phyloP scores from a whole-genome alignment of 2,113 vertebrate genomes.

The Colinus virginianus region DNA sequence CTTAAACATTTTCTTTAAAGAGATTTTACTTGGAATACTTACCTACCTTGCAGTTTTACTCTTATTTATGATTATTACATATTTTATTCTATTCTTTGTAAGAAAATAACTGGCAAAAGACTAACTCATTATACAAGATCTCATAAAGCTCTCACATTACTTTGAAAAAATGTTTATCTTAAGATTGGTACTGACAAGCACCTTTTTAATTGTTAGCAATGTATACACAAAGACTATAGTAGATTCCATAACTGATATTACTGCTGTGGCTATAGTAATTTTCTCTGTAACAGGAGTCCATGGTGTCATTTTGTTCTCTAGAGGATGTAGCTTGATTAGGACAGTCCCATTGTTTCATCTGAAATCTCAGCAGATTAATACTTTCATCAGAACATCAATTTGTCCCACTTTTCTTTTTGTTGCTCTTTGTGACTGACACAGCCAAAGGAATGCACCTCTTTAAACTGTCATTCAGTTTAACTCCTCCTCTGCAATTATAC shows the following conservation, averaged over 20 bases:
- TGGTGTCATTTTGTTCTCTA: slow-evolving; percentile 15
- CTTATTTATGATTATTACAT: slow-evolving; percentile 60
- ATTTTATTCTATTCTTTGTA: slow-evolving; percentile 53
- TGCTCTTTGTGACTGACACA: slow-evolving; percentile 63
- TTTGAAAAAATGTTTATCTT: slow-evolving; percentile 11
- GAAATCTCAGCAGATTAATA: slow-evolving; percentile 62
- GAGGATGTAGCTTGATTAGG: slow-evolving; percentile 30
- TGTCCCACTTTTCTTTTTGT: slow-evolving; percentile 60
- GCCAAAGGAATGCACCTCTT: slow-evolving; percentile 62
- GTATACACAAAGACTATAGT: not conserved
- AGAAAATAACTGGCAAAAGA: slow-evolving; percentile 58
- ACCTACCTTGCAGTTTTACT: slow-evolving; percentile 54
- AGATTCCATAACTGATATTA: slow-evolving; percentile 10
- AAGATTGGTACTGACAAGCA: slow-evolving; percentile 50
- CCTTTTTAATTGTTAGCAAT: slow-evolving; percentile 62
- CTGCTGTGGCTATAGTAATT: not conserved
- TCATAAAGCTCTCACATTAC: slow-evolving; percentile 50
- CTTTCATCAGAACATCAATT: slow-evolving; percentile 64
- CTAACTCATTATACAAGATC: slow-evolving; percentile 50
- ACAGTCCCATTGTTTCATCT: slow-evolving; percentile 57
- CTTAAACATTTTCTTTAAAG: slow-evolving; percentile 25
- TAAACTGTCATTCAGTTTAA: slow-evolving; percentile 70
- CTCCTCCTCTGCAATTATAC: slow-evolving; percentile 76
- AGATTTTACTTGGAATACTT: slow-evolving; percentile 45
- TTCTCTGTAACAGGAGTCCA: slow-evolving; percentile 25